A percentile compares a stretch with the other conserved stretches of the same genome.
phyloP scores from a whole-genome alignment of 2,888 invertebrate genomes.

The Elysia crispata region DNA sequence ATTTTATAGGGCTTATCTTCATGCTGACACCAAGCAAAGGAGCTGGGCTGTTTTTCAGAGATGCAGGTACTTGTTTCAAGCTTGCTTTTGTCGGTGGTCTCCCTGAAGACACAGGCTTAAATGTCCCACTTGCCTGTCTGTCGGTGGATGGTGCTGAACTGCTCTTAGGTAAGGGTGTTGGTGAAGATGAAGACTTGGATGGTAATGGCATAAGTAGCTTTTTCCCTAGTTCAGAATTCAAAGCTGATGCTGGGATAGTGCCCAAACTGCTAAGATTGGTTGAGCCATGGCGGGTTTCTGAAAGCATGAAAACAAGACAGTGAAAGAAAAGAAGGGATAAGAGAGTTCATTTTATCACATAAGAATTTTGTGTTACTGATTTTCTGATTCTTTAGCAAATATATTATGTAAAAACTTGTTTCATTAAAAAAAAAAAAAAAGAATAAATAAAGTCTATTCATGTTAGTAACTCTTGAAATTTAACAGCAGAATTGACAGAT shows the following conservation, averaged over 20 bases:
- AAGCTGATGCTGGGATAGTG: conserved; percentile 44
- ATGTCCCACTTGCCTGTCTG: conserved; percentile 22
- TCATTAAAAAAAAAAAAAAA: too few species aligned
- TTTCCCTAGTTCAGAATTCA: conserved; percentile 52
- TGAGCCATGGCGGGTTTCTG: conserved; percentile 55
- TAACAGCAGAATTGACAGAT: too few species aligned
- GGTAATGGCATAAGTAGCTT: conserved; percentile 48
- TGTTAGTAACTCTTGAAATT: too few species aligned
- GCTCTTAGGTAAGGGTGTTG: conserved; percentile 26
- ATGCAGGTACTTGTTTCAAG: conserved; percentile 66
- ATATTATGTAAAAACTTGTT: too few species aligned
- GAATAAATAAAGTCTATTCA: too few species aligned
- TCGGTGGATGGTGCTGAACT: neutral
- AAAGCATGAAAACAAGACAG: neutral
- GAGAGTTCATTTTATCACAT: too few species aligned
- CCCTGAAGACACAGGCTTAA: conserved; percentile 36
- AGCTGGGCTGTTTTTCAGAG: conserved; percentile 40
- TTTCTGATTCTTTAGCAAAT: too few species aligned
- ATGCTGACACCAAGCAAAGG: conserved; percentile 52
- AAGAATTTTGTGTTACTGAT: too few species aligned
- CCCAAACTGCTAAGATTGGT: conserved; percentile 45
- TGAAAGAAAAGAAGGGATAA: too few species aligned
- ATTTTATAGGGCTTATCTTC: conserved; percentile 54
- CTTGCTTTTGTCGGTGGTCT: conserved; percentile 64
- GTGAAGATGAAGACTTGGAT: conserved; percentile 32